Base-by-base conservation (phyloP, 37 sponge, comb jelly and placozoan species). In the Amphimedon queenslandica region DNA sequence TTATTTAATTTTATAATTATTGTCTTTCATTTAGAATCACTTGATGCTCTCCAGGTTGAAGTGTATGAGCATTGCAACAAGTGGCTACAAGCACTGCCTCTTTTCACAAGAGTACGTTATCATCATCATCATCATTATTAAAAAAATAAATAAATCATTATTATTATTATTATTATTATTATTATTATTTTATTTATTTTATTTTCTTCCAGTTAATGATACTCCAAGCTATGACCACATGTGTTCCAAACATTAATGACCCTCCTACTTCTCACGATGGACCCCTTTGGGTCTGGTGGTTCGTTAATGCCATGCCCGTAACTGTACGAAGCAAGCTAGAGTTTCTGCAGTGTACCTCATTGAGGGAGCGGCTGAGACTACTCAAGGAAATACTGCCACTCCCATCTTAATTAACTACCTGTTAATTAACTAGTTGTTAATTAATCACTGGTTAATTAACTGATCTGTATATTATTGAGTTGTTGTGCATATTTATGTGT, bases 261-360 rank as follows among this genome's bases (percentile, higher is more conserved):
- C n/a, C n/a, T n/a, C n/a, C n/a, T n/a, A n/a, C n/a, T 61, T 82
- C 69, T 68, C 82, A 77, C 47, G 57, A 82, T 67, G 88, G 88
- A 27, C 89, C 89, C 28, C 47, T 0, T 31, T 88, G 89, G 89
- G 64, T 88, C 43, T 88, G 89, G 89, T 79, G 83, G 80, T 82
- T 63, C 40, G 71, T 82, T 56, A 73, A 67, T 66, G 57, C 75
- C 36, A 31, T 82, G 35, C 89, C 89, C 0, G 74, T 58, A 51
- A 58, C 58, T 20, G 38, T 35, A 16, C 38, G 42, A 0, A 66
- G 43, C 32, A 82, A 82, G 31, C 32, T 79, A 8, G 71, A 73
- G 4, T 70, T 82, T 42, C 72, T 88, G 11, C 73, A 25, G 20
- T 75, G 65, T 37, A 79, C 79, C 2, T 82, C 83, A 23, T 39